A percentile compares a stretch with the other conserved stretches of the same genome.
phyloP scores from a whole-genome alignment of 2,113 vertebrate species.

The Puma concolor region DNA sequence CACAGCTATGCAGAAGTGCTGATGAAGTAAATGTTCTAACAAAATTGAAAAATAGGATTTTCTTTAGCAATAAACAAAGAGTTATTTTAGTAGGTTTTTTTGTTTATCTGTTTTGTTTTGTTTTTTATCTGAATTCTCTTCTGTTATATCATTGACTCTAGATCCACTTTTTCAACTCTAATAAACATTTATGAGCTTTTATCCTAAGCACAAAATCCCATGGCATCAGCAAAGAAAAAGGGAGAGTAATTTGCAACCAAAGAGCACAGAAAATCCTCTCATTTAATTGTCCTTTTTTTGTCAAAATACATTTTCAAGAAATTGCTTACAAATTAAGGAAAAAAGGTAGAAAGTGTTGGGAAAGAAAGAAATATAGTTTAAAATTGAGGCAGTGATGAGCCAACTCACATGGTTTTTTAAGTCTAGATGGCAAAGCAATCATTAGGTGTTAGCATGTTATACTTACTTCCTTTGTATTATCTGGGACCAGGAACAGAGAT shows the following conservation, averaged over 20 bases:
- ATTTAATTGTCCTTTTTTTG: neutral
- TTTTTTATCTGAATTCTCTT: neutral
- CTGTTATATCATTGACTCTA: neutral
- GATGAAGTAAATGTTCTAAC: neutral
- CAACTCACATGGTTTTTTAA: neutral
- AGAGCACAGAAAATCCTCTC: neutral
- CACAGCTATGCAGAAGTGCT: neutral
- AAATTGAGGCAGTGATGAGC: neutral
- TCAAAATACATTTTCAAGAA: neutral
- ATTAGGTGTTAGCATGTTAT: neutral
- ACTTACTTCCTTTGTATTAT: slow-evolving; percentile 17
- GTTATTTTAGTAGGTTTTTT: neutral
- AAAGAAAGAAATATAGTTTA: neutral
- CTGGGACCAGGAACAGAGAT: neutral
- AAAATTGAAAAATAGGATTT: neutral
- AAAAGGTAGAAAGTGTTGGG: neutral
- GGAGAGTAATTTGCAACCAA: neutral
- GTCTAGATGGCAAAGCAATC: neutral
- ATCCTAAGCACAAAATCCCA: neutral
- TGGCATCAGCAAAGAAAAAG: neutral
- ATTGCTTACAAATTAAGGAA: neutral
- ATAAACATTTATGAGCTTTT: neutral
- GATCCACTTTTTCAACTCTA: neutral
- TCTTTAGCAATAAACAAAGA: neutral
- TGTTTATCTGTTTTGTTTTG: neutral